Conservation (phyloP, 2,113 vertebrate genomes). For the Carassius auratus region DNA sequence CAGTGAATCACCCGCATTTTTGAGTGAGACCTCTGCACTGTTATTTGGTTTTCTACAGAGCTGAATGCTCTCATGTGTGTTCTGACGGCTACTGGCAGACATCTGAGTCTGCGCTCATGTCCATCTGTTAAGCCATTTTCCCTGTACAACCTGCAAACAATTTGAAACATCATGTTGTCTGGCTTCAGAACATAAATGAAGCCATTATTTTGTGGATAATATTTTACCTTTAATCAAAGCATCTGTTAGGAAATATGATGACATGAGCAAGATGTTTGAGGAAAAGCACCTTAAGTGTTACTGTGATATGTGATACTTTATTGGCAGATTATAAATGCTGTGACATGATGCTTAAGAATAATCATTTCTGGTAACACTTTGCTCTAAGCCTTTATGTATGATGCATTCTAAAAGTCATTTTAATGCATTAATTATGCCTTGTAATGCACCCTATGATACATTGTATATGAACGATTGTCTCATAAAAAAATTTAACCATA, state of each 20-base stretch:
- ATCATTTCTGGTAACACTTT: not conserved
- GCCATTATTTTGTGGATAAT: conserved; percentile 42
- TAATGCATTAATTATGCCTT: no score
- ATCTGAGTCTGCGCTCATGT: conserved; percentile 25
- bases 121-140: conserved; percentile 56
- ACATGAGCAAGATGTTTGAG: conserved; percentile 12
- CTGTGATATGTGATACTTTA: conserved; percentile 2
- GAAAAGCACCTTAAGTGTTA: not conserved
- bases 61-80: not conserved
- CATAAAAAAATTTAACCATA: no score
- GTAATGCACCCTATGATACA: no score
- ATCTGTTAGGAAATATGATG: conserved; percentile 21
- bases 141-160: conserved; percentile 55
- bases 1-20: conserved; percentile 30
- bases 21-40: conserved; percentile 19
- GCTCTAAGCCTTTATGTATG: no score
- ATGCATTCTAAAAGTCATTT: no score
- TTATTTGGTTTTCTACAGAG: conserved; percentile 15
- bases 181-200: conserved; percentile 46
- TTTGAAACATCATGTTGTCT: conserved; percentile 58
- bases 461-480: no score
- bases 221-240: conserved; percentile 51
- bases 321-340: not conserved
- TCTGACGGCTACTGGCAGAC: conserved; percentile 12
- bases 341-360: not conserved